Evolutionary conservation across 2,888 invertebrate species (phyloP).

Genomic region (Crocallis elinguaria): DNA sequence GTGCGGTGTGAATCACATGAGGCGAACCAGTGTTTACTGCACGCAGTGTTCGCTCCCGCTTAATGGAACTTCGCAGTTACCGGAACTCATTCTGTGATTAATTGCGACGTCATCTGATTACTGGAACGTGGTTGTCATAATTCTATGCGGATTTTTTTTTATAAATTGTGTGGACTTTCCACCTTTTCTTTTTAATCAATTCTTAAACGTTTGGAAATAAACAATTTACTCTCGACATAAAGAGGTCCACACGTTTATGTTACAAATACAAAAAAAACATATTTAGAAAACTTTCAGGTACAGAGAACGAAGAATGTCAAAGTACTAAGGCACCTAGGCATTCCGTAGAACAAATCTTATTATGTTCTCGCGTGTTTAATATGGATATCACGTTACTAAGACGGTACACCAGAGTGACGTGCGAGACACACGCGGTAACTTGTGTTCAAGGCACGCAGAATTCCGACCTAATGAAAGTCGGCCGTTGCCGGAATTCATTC

Average conservation of each 20-base stretch:
- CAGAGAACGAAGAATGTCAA: too few relatives aligned
- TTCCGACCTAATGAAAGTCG: conserved; percentile 57
- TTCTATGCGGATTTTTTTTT: too few relatives aligned
- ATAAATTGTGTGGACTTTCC: too few relatives aligned
- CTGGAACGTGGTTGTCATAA: conserved; percentile 22
- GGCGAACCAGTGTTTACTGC: conserved; percentile 34
- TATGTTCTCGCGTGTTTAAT: background rate
- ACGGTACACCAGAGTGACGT: background rate
- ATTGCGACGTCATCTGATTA: conserved; percentile 74
- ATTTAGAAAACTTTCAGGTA: too few relatives aligned
- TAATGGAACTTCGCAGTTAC: conserved; percentile 57
- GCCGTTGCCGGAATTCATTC: conserved; percentile 55
- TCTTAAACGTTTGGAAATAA: too few relatives aligned
- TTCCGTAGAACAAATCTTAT: conserved; percentile 2
- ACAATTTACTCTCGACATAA: too few relatives aligned
- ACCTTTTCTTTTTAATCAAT: too few relatives aligned
- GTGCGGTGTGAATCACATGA: conserved; percentile 26
- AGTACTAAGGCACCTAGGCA: too few relatives aligned
- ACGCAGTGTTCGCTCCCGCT: conserved; percentile 34
- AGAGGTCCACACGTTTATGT: too few relatives aligned
- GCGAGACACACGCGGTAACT: conserved; percentile 4
- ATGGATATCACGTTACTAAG: background rate
- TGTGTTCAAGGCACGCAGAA: conserved; percentile 7
- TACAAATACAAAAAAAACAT: too few relatives aligned
- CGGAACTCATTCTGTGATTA: conserved; percentile 66